phyloP scores from a whole-genome alignment of 2,888 invertebrate genomes.

The Bembecia ichneumoniformis region DNA sequence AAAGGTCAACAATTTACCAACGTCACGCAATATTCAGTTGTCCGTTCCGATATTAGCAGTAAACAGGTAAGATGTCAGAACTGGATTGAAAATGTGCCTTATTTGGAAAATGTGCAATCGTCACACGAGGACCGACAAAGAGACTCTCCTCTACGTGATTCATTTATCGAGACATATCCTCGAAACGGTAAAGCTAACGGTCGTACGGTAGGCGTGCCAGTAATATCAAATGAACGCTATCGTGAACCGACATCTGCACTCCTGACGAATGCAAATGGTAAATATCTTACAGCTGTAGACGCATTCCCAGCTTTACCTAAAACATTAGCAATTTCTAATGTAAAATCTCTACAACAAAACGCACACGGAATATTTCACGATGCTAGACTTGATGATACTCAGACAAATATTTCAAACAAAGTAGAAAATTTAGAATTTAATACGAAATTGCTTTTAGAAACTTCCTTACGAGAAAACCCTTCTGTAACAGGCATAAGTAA shows the following conservation, averaged over 20 bases:
- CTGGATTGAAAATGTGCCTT: constrained; percentile 29
- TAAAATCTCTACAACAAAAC: neutral
- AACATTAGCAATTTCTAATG: neutral
- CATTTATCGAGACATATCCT: constrained; percentile 62
- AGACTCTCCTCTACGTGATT: constrained; percentile 57
- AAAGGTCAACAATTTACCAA: constrained; percentile 25
- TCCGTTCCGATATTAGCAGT: constrained; percentile 24
- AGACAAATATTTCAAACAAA: no score
- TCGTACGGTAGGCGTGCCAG: constrained; percentile 50
- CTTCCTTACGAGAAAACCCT: neutral
- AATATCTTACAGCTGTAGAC: constrained; percentile 34
- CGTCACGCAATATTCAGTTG: constrained; percentile 23
- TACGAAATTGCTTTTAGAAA: neutral
- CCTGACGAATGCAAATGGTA: constrained; percentile 56
- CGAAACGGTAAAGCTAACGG: constrained; percentile 63
- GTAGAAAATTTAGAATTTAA: neutral
- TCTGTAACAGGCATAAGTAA: neutral
- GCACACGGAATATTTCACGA: neutral
- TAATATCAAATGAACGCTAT: constrained; percentile 59
- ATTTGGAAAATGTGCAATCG: constrained; percentile 45
- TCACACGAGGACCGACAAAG: constrained; percentile 47
- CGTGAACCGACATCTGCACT: constrained; percentile 49
- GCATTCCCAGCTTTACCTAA: constrained; percentile 17
- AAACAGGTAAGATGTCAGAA: constrained; percentile 26
- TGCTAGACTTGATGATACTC: neutral